Evolutionary conservation across 2,797 vertebrate species (phyloP), one percentile per base, ranked within the genome.

Genomic region (Micrastur ruficollis): DNA sequence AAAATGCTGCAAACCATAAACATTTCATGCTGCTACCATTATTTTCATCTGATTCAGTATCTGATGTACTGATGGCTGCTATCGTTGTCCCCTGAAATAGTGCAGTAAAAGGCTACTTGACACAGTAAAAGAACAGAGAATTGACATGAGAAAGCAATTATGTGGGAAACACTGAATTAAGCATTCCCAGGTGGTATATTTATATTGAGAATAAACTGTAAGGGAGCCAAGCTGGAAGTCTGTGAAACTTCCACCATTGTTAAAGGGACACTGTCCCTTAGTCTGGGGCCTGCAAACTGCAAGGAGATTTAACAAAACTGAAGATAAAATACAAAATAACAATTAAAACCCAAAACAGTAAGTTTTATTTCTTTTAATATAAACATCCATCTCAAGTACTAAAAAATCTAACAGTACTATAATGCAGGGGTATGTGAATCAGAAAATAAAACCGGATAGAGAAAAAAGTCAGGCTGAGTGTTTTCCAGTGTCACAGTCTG

Each of bases 171-270:
- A 59, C 65, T 84, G 90, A 85, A 90, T 94, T 92, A 87, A 81
- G 58, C 95, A 81, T 97, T 97, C 97, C 97, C 97, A 96, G 94
- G 90, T 96, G 97, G 91, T 97, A 95, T 93, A 90, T 97, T 96
- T 97, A 96, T 95, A 80, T 72, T 89, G 92, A 95, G 96, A 93
- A 65, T 87, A 87, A 96, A 95, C 89, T 93, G 76, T 96, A 89
- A 74, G 53, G 36, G 89, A 97, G 96, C 97, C 94, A 94, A 84
- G 75, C 42, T 95, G 71, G 90, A 97, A 97, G 82, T 93, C 91
- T 94, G 86, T 87, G 89, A 81, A 97, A 91, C 83, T 86, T 96
- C 96, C 91, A 86, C 89, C 62, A 70, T 80, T 95, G 86, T 96
- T 97, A 96, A 96, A 97, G 94, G 74, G 87, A 93, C 84, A 86